A percentile compares a stretch with the other conserved stretches of the same genome.
These are phyloP conservation scores for Daubentonia madagascariensis DNA, from an alignment of 2,113 vertebrate species.

Conservation along the genomic window DNA sequence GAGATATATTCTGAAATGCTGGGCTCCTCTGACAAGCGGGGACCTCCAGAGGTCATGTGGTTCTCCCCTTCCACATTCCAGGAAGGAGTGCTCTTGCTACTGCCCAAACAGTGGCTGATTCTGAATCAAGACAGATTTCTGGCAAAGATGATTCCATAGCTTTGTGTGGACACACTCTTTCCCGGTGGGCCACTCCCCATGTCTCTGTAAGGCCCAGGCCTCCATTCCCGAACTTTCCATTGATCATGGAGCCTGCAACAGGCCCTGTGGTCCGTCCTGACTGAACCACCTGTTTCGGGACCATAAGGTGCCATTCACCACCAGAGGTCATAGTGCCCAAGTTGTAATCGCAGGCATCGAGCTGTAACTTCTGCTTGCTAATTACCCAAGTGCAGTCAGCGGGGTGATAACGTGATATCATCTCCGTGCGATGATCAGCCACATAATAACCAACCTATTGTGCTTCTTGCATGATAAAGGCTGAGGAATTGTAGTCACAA, in stretches of 20 bases:
- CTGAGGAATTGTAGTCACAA: not conserved
- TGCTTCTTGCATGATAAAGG: not conserved
- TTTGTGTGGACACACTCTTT: not conserved
- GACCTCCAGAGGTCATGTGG: not conserved
- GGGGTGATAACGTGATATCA: not conserved
- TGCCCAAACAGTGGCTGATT: not conserved
- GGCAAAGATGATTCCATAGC: not conserved
- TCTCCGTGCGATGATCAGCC: not conserved
- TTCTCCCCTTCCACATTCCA: not conserved
- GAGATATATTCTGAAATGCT: not conserved
- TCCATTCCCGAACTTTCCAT: not conserved
- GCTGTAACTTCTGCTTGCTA: not conserved
- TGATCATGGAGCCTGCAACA: not conserved
- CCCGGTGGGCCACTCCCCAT: not conserved
- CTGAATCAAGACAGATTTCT: not conserved
- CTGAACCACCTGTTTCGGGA: not conserved
- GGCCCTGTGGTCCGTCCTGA: not conserved
- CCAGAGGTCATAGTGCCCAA: not conserved
- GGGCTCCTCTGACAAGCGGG: not conserved
- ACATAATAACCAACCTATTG: not conserved
- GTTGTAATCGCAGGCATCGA: not conserved
- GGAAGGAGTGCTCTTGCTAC: not conserved
- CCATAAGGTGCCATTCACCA: not conserved
- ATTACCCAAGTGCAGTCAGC: not conserved
- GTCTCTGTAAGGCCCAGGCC: not conserved